Evolutionary conservation across 2,888 invertebrate species (phyloP), one percentile per base, ranked within the genome.

Genomic region (Hydrotaea diabolus): DNA sequence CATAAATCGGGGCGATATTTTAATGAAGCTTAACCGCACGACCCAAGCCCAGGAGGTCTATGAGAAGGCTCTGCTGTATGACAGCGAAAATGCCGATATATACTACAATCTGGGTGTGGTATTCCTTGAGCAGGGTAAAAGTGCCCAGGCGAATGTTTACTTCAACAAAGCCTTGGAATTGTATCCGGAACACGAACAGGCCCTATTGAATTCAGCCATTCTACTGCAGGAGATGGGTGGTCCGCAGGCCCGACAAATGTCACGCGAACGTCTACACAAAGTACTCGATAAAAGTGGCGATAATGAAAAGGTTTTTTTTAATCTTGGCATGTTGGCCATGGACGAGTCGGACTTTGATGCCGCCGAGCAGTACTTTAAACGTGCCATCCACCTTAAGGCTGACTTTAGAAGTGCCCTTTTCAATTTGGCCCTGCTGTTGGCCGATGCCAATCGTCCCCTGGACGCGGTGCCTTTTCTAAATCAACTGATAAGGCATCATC

Each of bases 241-340:
- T 0, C 95, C 95, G 0, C 96, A 96, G 89, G 93, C 97, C 80
- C 94, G 97, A 81, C 96, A 96, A 91, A 94, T 97, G 21, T 97
- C 97, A 0, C 93, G 96, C 77, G 96, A 97, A 89, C 94, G 98
- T 73, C 94, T 98, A 2, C 93, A 97, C 53, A 96, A 96, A 89
- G 94, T 98, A 46, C 93, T 98, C 66, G 94, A 96, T 88, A 89
- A 88, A 21, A 91, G 91, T 82, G 88, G 95, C 0, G 95, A 95
- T 82, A 98, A 98, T 91, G 98, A 98, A 91, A 94, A 98, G 83
- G 96, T 98, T 5, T 97, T 97, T 92, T 99, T 99, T 93, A 98
- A 98, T 93, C 94, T 98, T 77, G 98, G 98, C 86, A 98, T 99
- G 98, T 93, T 99, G 62, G 96, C 98, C 57, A 98, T 98, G 98